Conservation (phyloP, 2,113 vertebrate genomes). For the Apodemus speciosus region DNA sequence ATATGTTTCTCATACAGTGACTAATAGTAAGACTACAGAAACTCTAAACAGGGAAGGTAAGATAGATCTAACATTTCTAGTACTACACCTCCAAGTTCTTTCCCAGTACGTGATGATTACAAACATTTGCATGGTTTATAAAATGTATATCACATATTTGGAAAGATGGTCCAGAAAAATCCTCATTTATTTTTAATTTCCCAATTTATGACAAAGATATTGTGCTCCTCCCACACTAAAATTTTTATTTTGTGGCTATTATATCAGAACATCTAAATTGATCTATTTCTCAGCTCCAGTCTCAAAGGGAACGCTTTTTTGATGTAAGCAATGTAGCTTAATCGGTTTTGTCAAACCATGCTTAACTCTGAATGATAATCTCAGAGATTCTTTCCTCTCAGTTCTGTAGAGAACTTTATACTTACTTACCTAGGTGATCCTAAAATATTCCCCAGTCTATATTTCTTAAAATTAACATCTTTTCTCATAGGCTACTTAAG, state of each 20-base stretch:
- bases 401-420: constrained; percentile 3
- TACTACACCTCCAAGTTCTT: background rate
- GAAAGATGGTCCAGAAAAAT: background rate
- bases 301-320: constrained; percentile 3
- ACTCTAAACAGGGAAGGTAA: background rate
- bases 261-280: constrained; percentile 31
- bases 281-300: background rate
- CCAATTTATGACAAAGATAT: too few relatives aligned
- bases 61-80: background rate
- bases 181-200: background rate
- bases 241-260: constrained; percentile 30
- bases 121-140: background rate
- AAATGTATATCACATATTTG: background rate
- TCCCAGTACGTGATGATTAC: background rate
- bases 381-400: constrained; percentile 52
- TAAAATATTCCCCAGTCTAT: constrained; percentile 40
- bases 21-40: background rate
- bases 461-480: constrained; percentile 30
- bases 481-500: constrained; percentile 55
- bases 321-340: constrained; percentile 48
- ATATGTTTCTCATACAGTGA: background rate
- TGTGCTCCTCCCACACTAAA: constrained; percentile 26
- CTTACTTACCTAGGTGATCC: constrained; percentile 46
- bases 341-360: constrained; percentile 52
- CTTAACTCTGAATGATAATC: constrained; percentile 44